Evolutionary conservation across 2,797 vertebrate species (phyloP).

Genomic region (Chrosomus eos): DNA sequence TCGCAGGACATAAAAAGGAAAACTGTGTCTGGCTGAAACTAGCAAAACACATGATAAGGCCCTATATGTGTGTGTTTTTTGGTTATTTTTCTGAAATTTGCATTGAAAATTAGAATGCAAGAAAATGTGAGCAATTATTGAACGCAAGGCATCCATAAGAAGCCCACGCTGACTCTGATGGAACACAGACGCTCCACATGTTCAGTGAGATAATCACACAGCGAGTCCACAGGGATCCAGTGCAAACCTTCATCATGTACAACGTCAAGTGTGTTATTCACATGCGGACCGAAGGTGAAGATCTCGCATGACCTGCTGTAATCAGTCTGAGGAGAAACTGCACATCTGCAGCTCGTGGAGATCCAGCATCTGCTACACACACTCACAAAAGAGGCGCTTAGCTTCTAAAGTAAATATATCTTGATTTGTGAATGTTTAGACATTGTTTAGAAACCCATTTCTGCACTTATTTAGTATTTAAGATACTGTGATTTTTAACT

Average conservation of each 20-base stretch:
- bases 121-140: not conserved
- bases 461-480: not conserved
- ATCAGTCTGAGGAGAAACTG: not conserved
- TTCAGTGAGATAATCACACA: slow-evolving; percentile 48
- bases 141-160: not conserved
- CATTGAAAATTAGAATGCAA: not conserved
- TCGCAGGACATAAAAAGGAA: too few species aligned
- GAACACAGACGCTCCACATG: slow-evolving; percentile 43
- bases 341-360: not conserved
- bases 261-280: slow-evolving; percentile 47
- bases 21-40: too few species aligned
- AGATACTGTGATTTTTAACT: not conserved
- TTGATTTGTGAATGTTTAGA: not conserved
- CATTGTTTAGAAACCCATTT: not conserved
- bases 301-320: slow-evolving; percentile 36
- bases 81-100: not conserved
- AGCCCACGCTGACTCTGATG: not conserved
- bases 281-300: slow-evolving; percentile 43
- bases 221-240: slow-evolving; percentile 50
- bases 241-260: slow-evolving; percentile 49
- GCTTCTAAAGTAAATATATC: not conserved
- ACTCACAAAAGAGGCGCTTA: not conserved
- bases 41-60: too few species aligned
- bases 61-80: not conserved
- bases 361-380: not conserved